Conservation (phyloP, 1,140 invertebrate species). For the Ptiloglossa arizonensis region DNA sequence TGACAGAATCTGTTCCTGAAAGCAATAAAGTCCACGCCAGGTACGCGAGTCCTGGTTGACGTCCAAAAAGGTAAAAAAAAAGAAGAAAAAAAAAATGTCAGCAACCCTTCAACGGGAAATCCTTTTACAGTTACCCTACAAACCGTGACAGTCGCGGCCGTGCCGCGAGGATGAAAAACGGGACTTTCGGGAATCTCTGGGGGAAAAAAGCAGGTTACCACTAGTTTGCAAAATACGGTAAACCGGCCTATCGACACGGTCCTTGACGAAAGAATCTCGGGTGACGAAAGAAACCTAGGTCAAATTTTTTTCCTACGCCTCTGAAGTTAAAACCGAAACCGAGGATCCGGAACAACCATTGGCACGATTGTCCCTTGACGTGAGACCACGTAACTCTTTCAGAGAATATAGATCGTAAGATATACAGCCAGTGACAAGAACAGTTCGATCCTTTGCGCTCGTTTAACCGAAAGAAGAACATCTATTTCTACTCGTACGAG, state of each 20-base stretch:
- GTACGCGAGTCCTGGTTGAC: background rate
- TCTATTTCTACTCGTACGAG: too few species aligned
- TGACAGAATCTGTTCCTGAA: background rate
- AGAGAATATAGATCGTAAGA: background rate
- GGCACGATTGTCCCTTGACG: background rate
- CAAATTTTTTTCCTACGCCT: background rate
- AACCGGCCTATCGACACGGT: constrained; percentile 46
- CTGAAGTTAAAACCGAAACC: constrained; percentile 1
- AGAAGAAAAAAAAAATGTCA: constrained; percentile 27
- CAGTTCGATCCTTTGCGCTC: too few species aligned
- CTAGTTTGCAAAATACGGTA: constrained; percentile 64
- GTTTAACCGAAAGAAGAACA: too few species aligned
- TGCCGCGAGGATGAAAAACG: constrained; percentile 60
- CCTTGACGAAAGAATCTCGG: constrained; percentile 1
- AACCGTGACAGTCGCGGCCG: constrained; percentile 61
- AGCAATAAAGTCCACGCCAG: constrained; percentile 17
- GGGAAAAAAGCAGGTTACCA: constrained; percentile 55
- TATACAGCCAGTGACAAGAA: too few species aligned
- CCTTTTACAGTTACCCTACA: constrained; percentile 59
- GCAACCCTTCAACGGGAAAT: constrained; percentile 53
- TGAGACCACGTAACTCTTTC: background rate
- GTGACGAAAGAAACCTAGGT: background rate
- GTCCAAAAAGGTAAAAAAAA: constrained; percentile 35
- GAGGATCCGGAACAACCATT: background rate
- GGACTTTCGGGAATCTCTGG: constrained; percentile 45